Percentiles rank a stretch among this genome's conserved stretches.
These are phyloP conservation scores for Noctua janthina DNA, from an alignment of 2,888 invertebrate species.

Conservation along the genomic window DNA sequence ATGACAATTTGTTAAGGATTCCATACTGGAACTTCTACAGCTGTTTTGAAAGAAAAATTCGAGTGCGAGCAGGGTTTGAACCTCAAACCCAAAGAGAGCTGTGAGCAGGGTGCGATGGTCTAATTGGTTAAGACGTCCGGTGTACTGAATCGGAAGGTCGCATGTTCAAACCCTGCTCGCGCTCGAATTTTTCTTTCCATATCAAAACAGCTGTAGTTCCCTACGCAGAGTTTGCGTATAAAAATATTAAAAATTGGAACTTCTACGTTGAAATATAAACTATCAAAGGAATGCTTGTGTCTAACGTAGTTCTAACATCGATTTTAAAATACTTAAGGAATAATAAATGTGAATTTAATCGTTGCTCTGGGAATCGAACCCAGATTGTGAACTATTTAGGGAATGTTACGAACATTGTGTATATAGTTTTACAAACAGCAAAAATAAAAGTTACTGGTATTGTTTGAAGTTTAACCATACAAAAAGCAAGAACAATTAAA, in stretches of 20 bases:
- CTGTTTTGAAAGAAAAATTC: no score
- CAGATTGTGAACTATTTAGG: neutral
- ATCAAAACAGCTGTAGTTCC: no score
- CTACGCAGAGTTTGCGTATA: no score
- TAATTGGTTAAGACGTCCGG: no score
- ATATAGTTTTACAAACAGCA: neutral
- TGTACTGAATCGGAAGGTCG: no score
- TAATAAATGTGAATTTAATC: neutral
- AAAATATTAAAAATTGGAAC: no score
- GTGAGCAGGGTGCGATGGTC: no score
- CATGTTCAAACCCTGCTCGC: no score
- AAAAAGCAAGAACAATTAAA: neutral
- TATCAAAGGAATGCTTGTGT: neutral
- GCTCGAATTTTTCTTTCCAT: no score
- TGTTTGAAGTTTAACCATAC: neutral
- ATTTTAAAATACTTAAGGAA: neutral
- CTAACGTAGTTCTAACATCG: neutral
- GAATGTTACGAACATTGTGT: neutral
- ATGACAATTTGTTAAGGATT: neutral
- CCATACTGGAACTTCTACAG: no score
- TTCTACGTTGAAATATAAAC: neutral
- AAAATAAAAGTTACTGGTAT: neutral
- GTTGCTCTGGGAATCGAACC: slow-evolving; percentile 39
- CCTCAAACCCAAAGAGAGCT: no score
- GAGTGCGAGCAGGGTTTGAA: no score